Conservation (phyloP, 2,113 vertebrate species). For the Cichladusa arquata region DNA sequence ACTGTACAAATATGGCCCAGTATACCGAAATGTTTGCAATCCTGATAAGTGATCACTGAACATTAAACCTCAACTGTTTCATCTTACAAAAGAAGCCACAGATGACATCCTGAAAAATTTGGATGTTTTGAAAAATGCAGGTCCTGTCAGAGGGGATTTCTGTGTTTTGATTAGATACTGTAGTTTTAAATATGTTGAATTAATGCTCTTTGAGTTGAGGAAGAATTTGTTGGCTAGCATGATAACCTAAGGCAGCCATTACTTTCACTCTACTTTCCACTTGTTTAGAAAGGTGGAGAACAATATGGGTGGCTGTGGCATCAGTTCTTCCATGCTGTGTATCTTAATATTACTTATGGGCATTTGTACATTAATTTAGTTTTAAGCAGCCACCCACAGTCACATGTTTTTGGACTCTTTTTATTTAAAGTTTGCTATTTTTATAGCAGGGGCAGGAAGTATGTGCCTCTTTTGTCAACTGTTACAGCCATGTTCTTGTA, state of each 20-base stretch:
- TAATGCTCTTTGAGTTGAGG: background rate
- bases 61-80: background rate
- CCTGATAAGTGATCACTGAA: fast-evolving
- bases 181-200: background rate
- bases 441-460: background rate
- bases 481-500: background rate
- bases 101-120: background rate
- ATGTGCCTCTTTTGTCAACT: background rate
- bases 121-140: background rate
- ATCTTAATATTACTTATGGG: background rate
- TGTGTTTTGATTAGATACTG: background rate
- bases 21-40: background rate
- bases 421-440: background rate
- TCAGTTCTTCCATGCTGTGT: background rate
- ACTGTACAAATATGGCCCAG: background rate
- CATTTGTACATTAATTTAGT: background rate
- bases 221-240: background rate
- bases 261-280: background rate
- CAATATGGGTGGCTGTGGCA: background rate
- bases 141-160: background rate
- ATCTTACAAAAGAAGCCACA: background rate
- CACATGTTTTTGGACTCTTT: background rate
- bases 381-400: background rate
- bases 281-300: background rate
- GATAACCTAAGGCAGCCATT: background rate